A percentile compares a stretch with the other conserved stretches of the same genome.
These are phyloP conservation scores for Halictus quadricinctus DNA, from an alignment of 2,888 invertebrate genomes.

Conservation along the genomic window DNA sequence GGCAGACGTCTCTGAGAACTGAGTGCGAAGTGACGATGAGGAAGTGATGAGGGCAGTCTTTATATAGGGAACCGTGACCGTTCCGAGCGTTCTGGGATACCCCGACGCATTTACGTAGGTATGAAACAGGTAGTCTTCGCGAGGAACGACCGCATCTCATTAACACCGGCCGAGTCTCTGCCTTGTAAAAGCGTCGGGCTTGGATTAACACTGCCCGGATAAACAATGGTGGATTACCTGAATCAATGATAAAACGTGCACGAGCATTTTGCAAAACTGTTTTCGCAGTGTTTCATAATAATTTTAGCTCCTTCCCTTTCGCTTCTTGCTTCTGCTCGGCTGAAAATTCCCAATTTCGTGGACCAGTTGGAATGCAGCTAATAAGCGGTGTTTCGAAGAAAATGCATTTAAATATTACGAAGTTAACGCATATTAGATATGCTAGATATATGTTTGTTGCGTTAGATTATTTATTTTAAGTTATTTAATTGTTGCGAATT, in stretches of 20 bases:
- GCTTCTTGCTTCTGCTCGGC: background rate
- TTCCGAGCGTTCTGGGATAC: conserved; percentile 53
- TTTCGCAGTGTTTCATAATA: background rate
- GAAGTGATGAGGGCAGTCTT: conserved; percentile 56
- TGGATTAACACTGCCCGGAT: conserved; percentile 6
- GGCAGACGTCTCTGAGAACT: conserved; percentile 21
- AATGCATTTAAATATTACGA: background rate
- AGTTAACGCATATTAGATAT: background rate
- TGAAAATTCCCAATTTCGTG: background rate
- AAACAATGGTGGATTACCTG: background rate
- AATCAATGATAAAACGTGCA: background rate
- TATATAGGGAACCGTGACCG: conserved; percentile 59
- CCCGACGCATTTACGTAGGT: conserved; percentile 57
- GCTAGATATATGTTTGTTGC: too few relatives aligned
- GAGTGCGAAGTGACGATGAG: conserved; percentile 56
- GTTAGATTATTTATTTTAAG: too few relatives aligned
- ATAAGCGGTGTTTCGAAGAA: background rate
- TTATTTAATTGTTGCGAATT: too few relatives aligned
- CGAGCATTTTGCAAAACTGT: background rate
- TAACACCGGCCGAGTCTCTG: conserved; percentile 40
- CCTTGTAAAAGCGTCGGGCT: conserved; percentile 14
- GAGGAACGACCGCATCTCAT: conserved; percentile 59
- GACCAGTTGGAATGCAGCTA: background rate
- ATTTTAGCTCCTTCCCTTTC: background rate
- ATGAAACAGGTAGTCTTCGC: conserved; percentile 54